phyloP scores from a whole-genome alignment of 2,888 invertebrate genomes.

The Lobophora halterata region DNA sequence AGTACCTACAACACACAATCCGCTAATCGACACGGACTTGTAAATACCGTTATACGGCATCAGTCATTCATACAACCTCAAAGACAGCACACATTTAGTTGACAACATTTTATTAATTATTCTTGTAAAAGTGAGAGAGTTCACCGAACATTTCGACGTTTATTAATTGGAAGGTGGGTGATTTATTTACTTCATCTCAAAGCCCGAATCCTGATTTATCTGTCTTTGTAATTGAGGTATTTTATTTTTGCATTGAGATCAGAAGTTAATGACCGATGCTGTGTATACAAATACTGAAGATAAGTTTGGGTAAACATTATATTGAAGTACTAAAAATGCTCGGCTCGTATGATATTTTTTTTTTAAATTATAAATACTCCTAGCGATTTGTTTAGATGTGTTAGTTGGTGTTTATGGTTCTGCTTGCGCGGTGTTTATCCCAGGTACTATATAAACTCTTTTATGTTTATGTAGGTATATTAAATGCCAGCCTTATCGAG shows the following conservation, averaged over 20 bases:
- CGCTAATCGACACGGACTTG: neutral
- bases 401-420: too few species aligned
- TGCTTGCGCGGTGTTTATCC: too few species aligned
- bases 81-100: conserved; percentile 15
- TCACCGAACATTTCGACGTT: conserved; percentile 7
- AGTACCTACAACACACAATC: too few species aligned
- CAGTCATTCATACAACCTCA: conserved; percentile 14
- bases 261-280: conserved; percentile 10
- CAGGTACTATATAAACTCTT: too few species aligned
- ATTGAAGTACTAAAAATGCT: too few species aligned
- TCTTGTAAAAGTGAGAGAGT: conserved; percentile 14
- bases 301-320: too few species aligned
- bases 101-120: conserved; percentile 3
- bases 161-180: conserved; percentile 27
- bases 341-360: too few species aligned
- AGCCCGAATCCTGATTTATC: conserved; percentile 17
- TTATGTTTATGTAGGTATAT: too few species aligned
- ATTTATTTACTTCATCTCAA: conserved; percentile 25
- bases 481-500: too few species aligned
- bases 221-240: conserved; percentile 11
- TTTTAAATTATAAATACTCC: too few species aligned
- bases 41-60: conserved; percentile 2
- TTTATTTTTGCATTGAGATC: conserved; percentile 10
- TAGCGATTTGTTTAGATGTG: too few species aligned
- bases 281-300: too few species aligned